Conservation (phyloP, 2,888 invertebrate genomes). For the Teleiodes luculella region DNA sequence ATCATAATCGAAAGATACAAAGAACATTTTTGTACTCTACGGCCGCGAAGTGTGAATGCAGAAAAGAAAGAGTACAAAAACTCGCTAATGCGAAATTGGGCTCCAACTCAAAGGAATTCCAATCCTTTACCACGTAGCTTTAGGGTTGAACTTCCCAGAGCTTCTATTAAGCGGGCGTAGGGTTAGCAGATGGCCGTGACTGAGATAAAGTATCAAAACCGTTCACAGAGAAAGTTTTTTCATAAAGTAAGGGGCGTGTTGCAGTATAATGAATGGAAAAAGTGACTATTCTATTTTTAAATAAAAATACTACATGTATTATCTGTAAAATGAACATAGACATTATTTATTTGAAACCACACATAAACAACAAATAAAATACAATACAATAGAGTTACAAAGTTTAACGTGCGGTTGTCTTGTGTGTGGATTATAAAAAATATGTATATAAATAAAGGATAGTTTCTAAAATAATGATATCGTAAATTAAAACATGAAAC, state of each 20-base stretch:
- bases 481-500: no score
- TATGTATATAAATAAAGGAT: no score
- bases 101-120: conserved; percentile 10
- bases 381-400: no score
- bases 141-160: conserved; percentile 29
- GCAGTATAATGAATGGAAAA: background rate
- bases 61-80: conserved; percentile 16
- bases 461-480: no score
- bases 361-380: no score
- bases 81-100: conserved; percentile 12
- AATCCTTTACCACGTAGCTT: conserved; percentile 32
- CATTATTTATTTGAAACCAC: no score
- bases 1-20: background rate
- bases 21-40: background rate
- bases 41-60: conserved; percentile 16
- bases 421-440: no score
- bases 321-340: no score
- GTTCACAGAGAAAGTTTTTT: background rate
- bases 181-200: conserved; percentile 2
- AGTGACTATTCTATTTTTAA: background rate
- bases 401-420: no score
- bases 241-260: background rate
- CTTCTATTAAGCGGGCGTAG: conserved; percentile 4
- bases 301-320: no score
- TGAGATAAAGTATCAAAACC: background rate